A percentile compares a stretch with the other conserved stretches of the same genome.
Evolutionary conservation across 2,113 vertebrate species (phyloP).

Genomic region (Lampris incognitus): DNA sequence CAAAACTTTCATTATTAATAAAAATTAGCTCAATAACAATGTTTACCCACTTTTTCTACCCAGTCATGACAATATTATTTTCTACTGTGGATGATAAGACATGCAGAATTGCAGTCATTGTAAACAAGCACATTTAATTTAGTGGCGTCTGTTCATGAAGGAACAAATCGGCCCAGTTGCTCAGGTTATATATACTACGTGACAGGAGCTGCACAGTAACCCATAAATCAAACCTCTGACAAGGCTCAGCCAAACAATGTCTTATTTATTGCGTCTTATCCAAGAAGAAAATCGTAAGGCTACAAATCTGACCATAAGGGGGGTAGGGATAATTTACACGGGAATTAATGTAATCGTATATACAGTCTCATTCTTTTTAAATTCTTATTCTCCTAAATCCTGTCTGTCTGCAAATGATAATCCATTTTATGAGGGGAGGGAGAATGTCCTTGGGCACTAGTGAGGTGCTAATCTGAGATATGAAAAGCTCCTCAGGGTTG

Average conservation of each 20-base stretch:
- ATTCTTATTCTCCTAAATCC: slow-evolving; percentile 50
- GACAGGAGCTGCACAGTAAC: slow-evolving; percentile 39
- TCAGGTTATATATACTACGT: slow-evolving; percentile 38
- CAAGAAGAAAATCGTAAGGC: slow-evolving; percentile 44
- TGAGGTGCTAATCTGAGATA: slow-evolving; percentile 63
- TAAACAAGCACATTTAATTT: slow-evolving; percentile 70
- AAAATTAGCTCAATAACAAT: too few relatives aligned
- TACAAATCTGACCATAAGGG: slow-evolving; percentile 35
- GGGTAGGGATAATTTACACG: slow-evolving; percentile 55
- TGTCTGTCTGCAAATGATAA: slow-evolving; percentile 57
- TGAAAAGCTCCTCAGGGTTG: slow-evolving; percentile 65
- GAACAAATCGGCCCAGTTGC: slow-evolving; percentile 40
- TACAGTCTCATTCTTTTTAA: slow-evolving; percentile 36
- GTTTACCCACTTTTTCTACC: background rate
- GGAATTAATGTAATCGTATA: slow-evolving; percentile 42
- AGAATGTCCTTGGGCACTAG: slow-evolving; percentile 62
- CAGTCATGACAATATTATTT: slow-evolving; percentile 2
- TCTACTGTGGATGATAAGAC: slow-evolving; percentile 51
- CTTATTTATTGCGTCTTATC: slow-evolving; percentile 63
- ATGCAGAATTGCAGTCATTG: slow-evolving; percentile 43
- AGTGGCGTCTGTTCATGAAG: slow-evolving; percentile 52
- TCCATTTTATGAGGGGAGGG: slow-evolving; percentile 49
- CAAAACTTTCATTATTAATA: too few relatives aligned
- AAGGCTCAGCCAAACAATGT: slow-evolving; percentile 49
- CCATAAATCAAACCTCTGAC: slow-evolving; percentile 46